A percentile compares a stretch with the other conserved stretches of the same genome.
phyloP scores from a whole-genome alignment of 1,140 invertebrate genomes.

The Saccostrea echinata region DNA sequence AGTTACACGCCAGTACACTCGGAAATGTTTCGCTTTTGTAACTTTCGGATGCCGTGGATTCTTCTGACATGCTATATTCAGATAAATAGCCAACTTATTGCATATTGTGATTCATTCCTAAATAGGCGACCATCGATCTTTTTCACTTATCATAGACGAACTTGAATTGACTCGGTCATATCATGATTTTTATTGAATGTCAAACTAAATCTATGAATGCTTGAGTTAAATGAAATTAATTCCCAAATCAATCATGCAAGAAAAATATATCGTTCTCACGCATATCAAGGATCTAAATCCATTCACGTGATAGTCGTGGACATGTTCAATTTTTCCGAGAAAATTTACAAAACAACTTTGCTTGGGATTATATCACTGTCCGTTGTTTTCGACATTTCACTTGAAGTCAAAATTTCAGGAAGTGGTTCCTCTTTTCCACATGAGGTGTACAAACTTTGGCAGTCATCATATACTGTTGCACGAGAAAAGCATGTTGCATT shows the following conservation, averaged over 20 bases:
- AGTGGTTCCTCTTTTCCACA: constrained; percentile 50
- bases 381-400: background rate
- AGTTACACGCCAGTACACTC: too few species aligned
- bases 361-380: background rate
- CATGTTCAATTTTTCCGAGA: background rate
- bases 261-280: background rate
- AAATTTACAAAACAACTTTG: background rate
- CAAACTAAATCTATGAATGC: too few species aligned
- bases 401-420: constrained; percentile 11
- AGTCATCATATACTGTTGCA: constrained; percentile 42
- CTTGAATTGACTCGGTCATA: too few species aligned
- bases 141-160: background rate
- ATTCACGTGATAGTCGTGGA: background rate
- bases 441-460: constrained; percentile 55
- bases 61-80: too few species aligned
- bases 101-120: too few species aligned
- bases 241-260: background rate
- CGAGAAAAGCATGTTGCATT: constrained; percentile 2
- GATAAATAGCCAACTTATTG: too few species aligned
- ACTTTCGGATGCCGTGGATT: too few species aligned
- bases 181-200: too few species aligned
- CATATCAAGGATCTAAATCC: background rate
- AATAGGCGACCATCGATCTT: background rate
- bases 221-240: background rate
- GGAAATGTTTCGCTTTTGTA: too few species aligned